phyloP scores from a whole-genome alignment of 2,888 invertebrate species.

The Eutolmus rufibarbis region DNA sequence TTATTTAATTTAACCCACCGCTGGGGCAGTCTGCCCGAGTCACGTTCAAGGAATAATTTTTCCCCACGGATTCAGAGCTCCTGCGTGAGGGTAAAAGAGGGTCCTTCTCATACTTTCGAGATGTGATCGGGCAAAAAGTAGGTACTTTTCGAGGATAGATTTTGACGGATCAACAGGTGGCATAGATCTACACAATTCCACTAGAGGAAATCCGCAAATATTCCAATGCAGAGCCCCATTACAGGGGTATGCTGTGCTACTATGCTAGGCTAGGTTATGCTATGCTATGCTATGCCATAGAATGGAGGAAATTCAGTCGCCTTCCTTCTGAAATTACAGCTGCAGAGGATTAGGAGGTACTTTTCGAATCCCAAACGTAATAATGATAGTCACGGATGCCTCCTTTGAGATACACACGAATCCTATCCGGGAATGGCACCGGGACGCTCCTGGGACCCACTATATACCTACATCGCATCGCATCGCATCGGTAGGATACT shows the following conservation, averaged over 20 bases:
- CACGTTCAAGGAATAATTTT: not conserved
- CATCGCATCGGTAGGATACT: not conserved
- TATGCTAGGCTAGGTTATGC: not conserved
- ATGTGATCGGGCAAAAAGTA: not conserved
- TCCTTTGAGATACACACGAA: conserved; percentile 19
- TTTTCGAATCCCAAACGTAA: conserved; percentile 24
- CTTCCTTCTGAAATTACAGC: conserved; percentile 2
- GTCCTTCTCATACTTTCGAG: not conserved
- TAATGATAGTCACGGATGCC: conserved; percentile 27
- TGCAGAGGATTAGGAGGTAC: conserved; percentile 19
- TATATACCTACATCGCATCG: not conserved
- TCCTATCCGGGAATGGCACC: not conserved
- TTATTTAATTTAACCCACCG: not conserved
- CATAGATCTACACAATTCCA: not conserved
- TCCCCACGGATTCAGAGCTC: not conserved
- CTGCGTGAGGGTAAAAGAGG: not conserved
- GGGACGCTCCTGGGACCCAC: not conserved
- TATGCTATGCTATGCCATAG: not conserved
- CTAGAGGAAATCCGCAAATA: not conserved
- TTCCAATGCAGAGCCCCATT: not conserved
- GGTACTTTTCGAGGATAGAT: not conserved
- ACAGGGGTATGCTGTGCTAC: not conserved
- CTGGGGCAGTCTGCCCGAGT: not conserved
- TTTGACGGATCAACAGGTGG: not conserved
- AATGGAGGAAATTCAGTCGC: not conserved